Percentiles rank a stretch among this genome's conserved stretches.
phyloP scores from a whole-genome alignment of 2,888 invertebrate genomes.

The Ceramica pisi region DNA sequence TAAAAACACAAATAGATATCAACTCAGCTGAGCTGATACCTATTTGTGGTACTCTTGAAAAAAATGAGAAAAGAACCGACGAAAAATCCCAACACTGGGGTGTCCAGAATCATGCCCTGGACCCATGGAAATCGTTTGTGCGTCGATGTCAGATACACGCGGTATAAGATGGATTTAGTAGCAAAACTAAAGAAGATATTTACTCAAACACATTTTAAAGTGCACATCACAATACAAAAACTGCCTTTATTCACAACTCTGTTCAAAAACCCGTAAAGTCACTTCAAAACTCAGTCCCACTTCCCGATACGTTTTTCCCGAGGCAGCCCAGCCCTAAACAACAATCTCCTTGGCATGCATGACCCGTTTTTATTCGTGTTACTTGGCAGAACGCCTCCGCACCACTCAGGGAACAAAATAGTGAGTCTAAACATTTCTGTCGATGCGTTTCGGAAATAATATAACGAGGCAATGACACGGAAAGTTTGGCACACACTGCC shows the following conservation, averaged over 20 bases:
- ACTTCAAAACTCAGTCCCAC: background rate
- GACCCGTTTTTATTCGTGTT: conserved; percentile 60
- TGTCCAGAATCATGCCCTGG: too few relatives aligned
- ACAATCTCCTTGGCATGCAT: conserved; percentile 57
- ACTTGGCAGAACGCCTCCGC: conserved; percentile 54
- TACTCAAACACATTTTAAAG: background rate
- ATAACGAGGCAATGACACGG: conserved; percentile 18
- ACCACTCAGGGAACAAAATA: conserved; percentile 51
- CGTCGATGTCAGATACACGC: too few relatives aligned
- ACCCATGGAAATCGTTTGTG: too few relatives aligned
- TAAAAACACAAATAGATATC: too few relatives aligned
- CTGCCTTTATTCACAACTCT: background rate
- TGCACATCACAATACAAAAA: background rate
- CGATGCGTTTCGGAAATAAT: conserved; percentile 52
- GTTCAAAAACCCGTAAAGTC: background rate
- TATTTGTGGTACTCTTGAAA: too few relatives aligned
- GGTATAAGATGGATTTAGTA: too few relatives aligned
- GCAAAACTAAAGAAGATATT: background rate
- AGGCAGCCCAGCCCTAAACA: conserved; percentile 39
- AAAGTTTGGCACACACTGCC: conserved; percentile 24
- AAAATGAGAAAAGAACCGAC: too few relatives aligned
- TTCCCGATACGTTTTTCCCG: conserved; percentile 23
- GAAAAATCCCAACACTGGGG: too few relatives aligned
- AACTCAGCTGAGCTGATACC: too few relatives aligned
- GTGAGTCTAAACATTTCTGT: conserved; percentile 47